These are phyloP conservation scores for Brachionus rotundiformis DNA, from an alignment of 1,140 invertebrate species.

Conservation along the genomic window DNA sequence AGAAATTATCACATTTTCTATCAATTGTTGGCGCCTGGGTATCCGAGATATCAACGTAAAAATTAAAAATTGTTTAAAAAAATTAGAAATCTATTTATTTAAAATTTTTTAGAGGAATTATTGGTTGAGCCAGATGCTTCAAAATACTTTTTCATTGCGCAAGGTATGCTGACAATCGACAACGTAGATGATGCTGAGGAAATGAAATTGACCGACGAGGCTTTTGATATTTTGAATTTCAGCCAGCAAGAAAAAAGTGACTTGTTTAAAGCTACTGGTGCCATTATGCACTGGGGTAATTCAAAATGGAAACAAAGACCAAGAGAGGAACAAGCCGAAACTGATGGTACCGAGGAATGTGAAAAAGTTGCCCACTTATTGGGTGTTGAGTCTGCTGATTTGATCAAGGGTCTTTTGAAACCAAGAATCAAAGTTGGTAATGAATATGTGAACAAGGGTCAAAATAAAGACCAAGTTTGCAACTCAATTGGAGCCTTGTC, in stretches of 20 bases:
- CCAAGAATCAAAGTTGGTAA: constrained; percentile 72
- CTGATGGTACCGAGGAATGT: constrained; percentile 93
- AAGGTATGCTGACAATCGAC: constrained; percentile 94
- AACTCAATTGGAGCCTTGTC: constrained; percentile 94
- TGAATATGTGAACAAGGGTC: constrained; percentile 96
- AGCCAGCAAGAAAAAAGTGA: constrained; percentile 89
- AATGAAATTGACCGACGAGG: constrained; percentile 86
- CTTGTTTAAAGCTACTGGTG: constrained; percentile 92
- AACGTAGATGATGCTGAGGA: constrained; percentile 94
- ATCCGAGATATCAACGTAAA: constrained; percentile 66
- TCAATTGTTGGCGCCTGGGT: constrained; percentile 94
- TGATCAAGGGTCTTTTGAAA: constrained; percentile 68
- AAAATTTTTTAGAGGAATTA: constrained; percentile 75
- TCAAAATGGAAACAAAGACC: constrained; percentile 99
- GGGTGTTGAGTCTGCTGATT: constrained; percentile 68
- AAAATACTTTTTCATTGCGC: constrained; percentile 87
- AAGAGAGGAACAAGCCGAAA: constrained; percentile 98
- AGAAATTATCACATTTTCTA: constrained; percentile 99
- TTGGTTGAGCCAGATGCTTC: constrained; percentile 80
- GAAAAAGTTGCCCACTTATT: constrained; percentile 86
- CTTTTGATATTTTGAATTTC: constrained; percentile 97
- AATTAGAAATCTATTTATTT: too few relatives aligned
- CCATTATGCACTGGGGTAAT: constrained; percentile 96
- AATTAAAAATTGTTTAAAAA: neutral
- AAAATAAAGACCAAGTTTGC: constrained; percentile 88